A percentile compares a stretch with the other conserved stretches of the same genome.
Evolutionary conservation across 2,888 invertebrate species (phyloP).

Genomic region (Pseudococcus jackbeardsleyi): DNA sequence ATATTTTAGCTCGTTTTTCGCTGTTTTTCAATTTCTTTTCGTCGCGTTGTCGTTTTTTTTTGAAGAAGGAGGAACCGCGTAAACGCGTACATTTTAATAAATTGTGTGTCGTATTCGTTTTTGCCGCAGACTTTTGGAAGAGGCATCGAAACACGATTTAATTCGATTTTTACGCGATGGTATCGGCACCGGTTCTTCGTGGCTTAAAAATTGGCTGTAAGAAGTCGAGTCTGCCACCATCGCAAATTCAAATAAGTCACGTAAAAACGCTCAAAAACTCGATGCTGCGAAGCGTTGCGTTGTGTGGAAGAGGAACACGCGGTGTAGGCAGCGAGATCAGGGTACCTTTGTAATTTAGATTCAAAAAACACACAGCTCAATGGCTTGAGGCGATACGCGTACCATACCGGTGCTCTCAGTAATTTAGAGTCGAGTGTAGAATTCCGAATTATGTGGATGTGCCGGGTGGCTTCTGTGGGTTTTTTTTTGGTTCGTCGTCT

Average conservation of each 20-base stretch:
- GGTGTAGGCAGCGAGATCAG: neutral
- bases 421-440: constrained; percentile 1
- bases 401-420: neutral
- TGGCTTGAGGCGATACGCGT: neutral
- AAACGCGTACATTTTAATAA: no score
- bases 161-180: neutral
- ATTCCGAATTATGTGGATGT: neutral
- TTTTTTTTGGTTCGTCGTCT: neutral
- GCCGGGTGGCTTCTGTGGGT: neutral
- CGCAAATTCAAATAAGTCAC: constrained; percentile 7
- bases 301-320: neutral
- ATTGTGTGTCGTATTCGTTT: neutral
- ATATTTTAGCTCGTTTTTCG: constrained; percentile 4
- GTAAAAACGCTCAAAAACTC: constrained; percentile 12
- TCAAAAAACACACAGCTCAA: constrained; percentile 17
- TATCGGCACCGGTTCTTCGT: neutral
- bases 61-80: no score
- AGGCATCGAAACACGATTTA: neutral
- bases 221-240: neutral
- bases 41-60: neutral
- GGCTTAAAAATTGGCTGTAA: neutral
- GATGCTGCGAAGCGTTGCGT: neutral
- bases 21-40: neutral
- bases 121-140: neutral
- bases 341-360: constrained; percentile 10